Percentiles rank a stretch among this genome's conserved stretches.
Conservation (phyloP, 2,888 invertebrate species). For the Euproctis similis region DNA sequence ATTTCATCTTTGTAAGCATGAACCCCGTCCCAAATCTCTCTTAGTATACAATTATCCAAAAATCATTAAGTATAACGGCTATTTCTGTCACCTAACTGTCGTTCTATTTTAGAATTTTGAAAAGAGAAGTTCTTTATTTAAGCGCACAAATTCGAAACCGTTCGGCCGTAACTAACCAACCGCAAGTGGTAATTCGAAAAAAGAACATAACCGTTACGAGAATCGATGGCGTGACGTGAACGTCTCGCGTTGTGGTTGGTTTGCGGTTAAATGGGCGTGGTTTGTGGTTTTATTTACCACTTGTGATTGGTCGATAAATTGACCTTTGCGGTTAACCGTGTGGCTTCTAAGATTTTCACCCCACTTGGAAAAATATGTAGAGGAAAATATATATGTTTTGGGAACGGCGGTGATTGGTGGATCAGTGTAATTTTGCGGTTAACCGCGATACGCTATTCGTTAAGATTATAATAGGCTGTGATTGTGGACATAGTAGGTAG, state of each 20-base stretch:
- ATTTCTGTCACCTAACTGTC: too few relatives aligned
- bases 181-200: slow-evolving; percentile 43
- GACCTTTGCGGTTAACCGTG: slow-evolving; percentile 76
- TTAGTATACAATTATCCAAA: too few relatives aligned
- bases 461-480: slow-evolving; percentile 66
- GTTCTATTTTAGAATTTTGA: slow-evolving; percentile 5
- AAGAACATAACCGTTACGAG: slow-evolving; percentile 46
- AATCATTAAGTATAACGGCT: too few relatives aligned
- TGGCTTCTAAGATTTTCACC: slow-evolving; percentile 78
- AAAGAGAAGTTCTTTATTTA: too few relatives aligned
- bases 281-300: slow-evolving; percentile 76
- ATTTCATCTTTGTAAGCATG: slow-evolving; percentile 70
- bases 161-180: slow-evolving; percentile 31
- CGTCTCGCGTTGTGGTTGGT: slow-evolving; percentile 76
- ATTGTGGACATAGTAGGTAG: slow-evolving; percentile 31
- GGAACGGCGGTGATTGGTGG: slow-evolving; percentile 56
- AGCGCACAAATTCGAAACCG: slow-evolving; percentile 23
- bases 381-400: slow-evolving; percentile 64
- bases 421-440: slow-evolving; percentile 63
- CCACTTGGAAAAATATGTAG: slow-evolving; percentile 70
- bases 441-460: slow-evolving; percentile 69
- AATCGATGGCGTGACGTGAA: slow-evolving; percentile 63
- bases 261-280: slow-evolving; percentile 80
- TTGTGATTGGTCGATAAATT: slow-evolving; percentile 76
- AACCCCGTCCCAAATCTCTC: slow-evolving; percentile 39